Percentiles rank a stretch among this genome's conserved stretches.
phyloP scores from a whole-genome alignment of 2,113 vertebrate species.

The Hystrix cristata region DNA sequence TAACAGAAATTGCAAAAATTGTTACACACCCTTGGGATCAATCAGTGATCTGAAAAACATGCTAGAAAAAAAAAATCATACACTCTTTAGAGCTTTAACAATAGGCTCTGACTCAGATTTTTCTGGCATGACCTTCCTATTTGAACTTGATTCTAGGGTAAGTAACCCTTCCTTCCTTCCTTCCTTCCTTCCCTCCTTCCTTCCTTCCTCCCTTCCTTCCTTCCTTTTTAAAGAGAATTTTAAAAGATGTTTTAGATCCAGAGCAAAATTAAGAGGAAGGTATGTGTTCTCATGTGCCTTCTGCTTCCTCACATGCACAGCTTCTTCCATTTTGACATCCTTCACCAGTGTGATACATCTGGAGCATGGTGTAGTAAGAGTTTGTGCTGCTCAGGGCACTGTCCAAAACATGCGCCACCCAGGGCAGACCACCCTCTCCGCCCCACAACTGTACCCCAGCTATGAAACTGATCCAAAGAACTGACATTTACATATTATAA shows the following conservation, averaged over 20 bases:
- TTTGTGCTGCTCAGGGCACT: neutral
- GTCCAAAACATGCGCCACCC: neutral
- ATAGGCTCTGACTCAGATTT: slow-evolving; percentile 17
- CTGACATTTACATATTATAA: neutral
- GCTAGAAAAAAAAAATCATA: slow-evolving; percentile 54
- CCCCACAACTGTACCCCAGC: no score
- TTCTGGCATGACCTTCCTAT: slow-evolving; percentile 10
- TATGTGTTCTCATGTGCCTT: neutral
- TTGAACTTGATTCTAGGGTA: neutral
- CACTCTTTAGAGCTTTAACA: slow-evolving; percentile 41
- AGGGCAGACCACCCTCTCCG: neutral
- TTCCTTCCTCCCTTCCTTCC: neutral
- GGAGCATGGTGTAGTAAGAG: neutral
- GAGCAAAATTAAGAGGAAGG: neutral
- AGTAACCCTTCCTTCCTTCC: neutral
- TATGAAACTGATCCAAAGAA: neutral
- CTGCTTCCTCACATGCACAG: neutral
- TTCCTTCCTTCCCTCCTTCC: neutral
- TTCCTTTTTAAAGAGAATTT: neutral
- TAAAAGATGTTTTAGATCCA: neutral
- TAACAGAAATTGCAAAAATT: slow-evolving; percentile 54
- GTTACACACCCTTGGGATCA: slow-evolving; percentile 58
- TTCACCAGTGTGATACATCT: neutral
- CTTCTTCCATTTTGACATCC: neutral
- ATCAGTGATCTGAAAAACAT: slow-evolving; percentile 54